phyloP scores from a whole-genome alignment of 1,140 invertebrate genomes.

The Heliconius eleuchia region DNA sequence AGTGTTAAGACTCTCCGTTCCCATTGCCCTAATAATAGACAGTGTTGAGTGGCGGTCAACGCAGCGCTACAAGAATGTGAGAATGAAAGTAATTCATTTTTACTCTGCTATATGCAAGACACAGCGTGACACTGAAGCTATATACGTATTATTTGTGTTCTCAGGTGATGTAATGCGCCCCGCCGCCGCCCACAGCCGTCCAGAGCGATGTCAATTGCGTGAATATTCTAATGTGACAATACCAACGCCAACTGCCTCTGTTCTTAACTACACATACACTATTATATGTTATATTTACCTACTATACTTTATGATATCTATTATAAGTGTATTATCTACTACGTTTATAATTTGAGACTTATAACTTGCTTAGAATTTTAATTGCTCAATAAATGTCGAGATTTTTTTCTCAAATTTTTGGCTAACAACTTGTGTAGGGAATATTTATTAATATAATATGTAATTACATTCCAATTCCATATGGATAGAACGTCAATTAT shows the following conservation, averaged over 20 bases:
- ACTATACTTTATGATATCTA: neutral
- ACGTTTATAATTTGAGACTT: neutral
- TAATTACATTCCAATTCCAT: neutral
- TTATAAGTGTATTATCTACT: neutral
- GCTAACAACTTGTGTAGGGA: neutral
- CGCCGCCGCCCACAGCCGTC: slow-evolving; percentile 50
- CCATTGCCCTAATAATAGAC: no score
- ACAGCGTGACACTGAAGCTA: no score
- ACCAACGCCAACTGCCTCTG: slow-evolving; percentile 23
- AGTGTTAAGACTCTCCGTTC: no score
- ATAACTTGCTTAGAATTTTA: neutral
- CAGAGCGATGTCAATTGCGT: slow-evolving; percentile 57
- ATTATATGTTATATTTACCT: neutral
- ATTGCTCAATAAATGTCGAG: neutral
- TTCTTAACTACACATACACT: slow-evolving; percentile 17
- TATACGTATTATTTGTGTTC: slow-evolving; percentile 22
- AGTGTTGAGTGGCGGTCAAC: no score
- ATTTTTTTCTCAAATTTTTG: neutral
- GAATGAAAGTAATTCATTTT: no score
- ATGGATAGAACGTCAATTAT: neutral
- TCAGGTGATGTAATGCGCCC: slow-evolving; percentile 59
- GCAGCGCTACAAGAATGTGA: no score
- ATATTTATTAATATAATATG: neutral
- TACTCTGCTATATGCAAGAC: no score
- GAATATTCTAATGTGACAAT: slow-evolving; percentile 49